These are phyloP conservation scores for Mythimna albipuncta DNA, from an alignment of 2,888 invertebrate species.

Conservation along the genomic window DNA sequence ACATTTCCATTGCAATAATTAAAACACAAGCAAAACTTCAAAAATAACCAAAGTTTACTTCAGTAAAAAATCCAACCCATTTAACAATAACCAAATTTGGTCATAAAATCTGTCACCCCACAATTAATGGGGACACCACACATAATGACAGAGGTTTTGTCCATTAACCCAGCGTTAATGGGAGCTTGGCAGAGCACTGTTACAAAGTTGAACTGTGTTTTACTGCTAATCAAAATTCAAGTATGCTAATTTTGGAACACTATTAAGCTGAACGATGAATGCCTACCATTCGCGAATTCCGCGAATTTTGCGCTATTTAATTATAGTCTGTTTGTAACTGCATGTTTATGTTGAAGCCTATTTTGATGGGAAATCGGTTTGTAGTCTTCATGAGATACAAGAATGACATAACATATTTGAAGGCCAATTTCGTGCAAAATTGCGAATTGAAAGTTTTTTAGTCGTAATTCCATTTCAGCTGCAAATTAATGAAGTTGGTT, in stretches of 20 bases:
- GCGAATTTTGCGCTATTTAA: conserved; percentile 68
- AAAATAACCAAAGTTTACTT: conserved; percentile 35
- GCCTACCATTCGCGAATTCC: conserved; percentile 62
- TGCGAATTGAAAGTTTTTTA: too few relatives aligned
- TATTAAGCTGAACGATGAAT: conserved; percentile 73
- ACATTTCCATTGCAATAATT: conserved; percentile 16
- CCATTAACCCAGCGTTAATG: conserved; percentile 82
- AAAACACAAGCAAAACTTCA: conserved; percentile 16
- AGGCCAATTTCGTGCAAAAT: too few relatives aligned
- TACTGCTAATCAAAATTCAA: conserved; percentile 88
- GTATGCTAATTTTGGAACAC: conserved; percentile 85
- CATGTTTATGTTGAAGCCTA: conserved; percentile 40
- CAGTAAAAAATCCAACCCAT: conserved; percentile 59
- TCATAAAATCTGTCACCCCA: conserved; percentile 73
- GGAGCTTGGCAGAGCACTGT: conserved; percentile 72
- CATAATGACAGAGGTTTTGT: conserved; percentile 82
- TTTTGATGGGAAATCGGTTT: conserved; percentile 18
- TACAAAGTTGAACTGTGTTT: conserved; percentile 79
- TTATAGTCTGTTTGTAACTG: conserved; percentile 59
- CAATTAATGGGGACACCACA: conserved; percentile 75
- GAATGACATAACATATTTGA: too few relatives aligned
- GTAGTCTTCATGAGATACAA: conserved; percentile 24
- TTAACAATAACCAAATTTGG: conserved; percentile 74
- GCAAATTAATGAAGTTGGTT: too few relatives aligned
- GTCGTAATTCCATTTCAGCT: too few relatives aligned